Percentiles rank a stretch among this genome's conserved stretches.
phyloP scores from a whole-genome alignment of 2,113 vertebrate genomes.

The Menidia beryllina region DNA sequence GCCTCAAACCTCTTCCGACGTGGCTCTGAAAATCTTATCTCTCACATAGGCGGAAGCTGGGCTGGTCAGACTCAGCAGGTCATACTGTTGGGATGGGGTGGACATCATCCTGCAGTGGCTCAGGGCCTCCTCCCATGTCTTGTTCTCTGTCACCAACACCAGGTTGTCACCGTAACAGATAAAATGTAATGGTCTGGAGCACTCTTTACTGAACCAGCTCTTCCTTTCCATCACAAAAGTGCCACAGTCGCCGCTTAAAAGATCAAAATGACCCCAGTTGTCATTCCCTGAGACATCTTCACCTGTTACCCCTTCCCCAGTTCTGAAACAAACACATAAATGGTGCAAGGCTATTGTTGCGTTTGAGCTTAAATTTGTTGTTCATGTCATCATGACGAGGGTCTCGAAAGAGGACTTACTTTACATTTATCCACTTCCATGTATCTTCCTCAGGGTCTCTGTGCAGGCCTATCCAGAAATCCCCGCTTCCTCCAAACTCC shows the following conservation, averaged over 20 bases:
- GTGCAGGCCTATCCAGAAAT: constrained; percentile 19
- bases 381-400: background rate
- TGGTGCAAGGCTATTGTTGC: background rate
- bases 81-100: background rate
- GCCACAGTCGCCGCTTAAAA: constrained; percentile 18
- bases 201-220: background rate
- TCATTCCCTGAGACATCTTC: background rate
- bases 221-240: rapidly evolving
- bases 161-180: constrained; percentile 33
- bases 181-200: background rate
- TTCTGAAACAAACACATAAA: constrained; percentile 37
- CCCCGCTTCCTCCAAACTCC: rapidly evolving
- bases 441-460: background rate
- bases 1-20: constrained; percentile 44
- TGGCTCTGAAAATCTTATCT: constrained; percentile 25
- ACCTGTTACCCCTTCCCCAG: constrained; percentile 22
- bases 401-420: constrained; percentile 4
- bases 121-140: constrained; percentile 59
- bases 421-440: constrained; percentile 43
- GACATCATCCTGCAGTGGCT: constrained; percentile 32
- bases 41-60: background rate
- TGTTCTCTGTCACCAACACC: constrained; percentile 53
- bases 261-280: background rate
- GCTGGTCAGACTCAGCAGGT: constrained; percentile 18
- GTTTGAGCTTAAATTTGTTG: background rate